These are phyloP conservation scores for Drosophila chauvacae DNA, from an alignment of 1,140 invertebrate genomes.

Conservation along the genomic window DNA sequence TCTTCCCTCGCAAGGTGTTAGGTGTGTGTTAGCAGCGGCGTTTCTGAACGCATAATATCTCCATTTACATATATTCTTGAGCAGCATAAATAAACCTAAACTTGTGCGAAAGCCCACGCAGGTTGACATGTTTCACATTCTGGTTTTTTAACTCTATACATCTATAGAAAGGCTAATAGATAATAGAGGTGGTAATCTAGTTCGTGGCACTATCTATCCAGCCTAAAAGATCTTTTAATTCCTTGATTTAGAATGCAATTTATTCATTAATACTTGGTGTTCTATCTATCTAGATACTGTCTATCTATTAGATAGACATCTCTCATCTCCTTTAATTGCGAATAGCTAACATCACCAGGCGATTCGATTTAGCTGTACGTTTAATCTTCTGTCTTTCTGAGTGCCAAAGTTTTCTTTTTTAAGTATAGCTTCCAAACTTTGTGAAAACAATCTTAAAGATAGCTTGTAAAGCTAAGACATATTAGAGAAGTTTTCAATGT, in stretches of 20 bases:
- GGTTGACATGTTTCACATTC: not conserved
- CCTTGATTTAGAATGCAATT: not conserved
- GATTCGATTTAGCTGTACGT: too few relatives aligned
- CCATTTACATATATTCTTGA: not conserved
- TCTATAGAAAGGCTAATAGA: not conserved
- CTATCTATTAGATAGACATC: too few relatives aligned
- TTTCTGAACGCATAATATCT: not conserved
- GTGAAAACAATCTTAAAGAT: too few relatives aligned
- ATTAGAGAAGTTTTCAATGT: too few relatives aligned
- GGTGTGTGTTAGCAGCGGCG: not conserved
- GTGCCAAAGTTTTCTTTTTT: too few relatives aligned
- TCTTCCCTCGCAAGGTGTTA: too few relatives aligned
- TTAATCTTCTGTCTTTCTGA: too few relatives aligned
- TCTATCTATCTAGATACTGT: too few relatives aligned
- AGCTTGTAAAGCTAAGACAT: too few relatives aligned
- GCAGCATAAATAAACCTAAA: not conserved
- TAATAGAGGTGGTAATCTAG: not conserved
- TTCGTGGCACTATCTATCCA: not conserved
- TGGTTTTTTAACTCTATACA: not conserved
- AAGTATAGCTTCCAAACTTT: too few relatives aligned
- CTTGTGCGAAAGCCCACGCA: not conserved
- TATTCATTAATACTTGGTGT: not conserved
- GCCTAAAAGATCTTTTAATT: not conserved
- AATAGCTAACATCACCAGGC: too few relatives aligned
- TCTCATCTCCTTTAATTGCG: too few relatives aligned